Conservation (phyloP, 1,140 invertebrate species). For the Brachionus manjavacas region DNA sequence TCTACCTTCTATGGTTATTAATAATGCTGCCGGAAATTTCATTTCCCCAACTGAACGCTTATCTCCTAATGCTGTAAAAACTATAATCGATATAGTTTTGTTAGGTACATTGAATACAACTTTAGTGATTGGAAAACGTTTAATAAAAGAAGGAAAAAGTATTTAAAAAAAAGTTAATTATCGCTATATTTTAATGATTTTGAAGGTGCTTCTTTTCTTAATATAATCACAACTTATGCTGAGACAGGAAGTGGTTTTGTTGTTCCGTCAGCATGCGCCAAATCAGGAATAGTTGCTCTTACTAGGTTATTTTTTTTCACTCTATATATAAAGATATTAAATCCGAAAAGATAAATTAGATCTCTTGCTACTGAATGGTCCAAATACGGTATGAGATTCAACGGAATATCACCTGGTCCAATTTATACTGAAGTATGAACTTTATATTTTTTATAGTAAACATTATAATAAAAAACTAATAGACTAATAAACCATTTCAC, state of each 20-base stretch:
- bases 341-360: slow-evolving; percentile 47
- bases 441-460: too few species aligned
- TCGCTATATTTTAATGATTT: background rate
- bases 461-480: too few species aligned
- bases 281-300: slow-evolving; percentile 61
- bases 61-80: slow-evolving; percentile 61
- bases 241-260: slow-evolving; percentile 62
- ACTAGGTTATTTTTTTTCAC: slow-evolving; percentile 49
- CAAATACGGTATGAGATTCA: slow-evolving; percentile 63
- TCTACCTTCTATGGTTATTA: slow-evolving; percentile 61
- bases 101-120: slow-evolving; percentile 62
- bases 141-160: slow-evolving; percentile 60
- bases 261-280: slow-evolving; percentile 61
- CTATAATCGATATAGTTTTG: slow-evolving; percentile 62
- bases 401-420: slow-evolving; percentile 64
- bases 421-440: slow-evolving; percentile 62
- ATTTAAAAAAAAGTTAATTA: background rate
- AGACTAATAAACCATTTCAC: too few species aligned
- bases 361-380: slow-evolving; percentile 62
- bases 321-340: background rate
- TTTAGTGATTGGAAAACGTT: slow-evolving; percentile 60
- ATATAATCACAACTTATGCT: slow-evolving; percentile 63
- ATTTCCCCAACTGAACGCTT: slow-evolving; percentile 61
- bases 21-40: slow-evolving; percentile 65
- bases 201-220: slow-evolving; percentile 60